These are phyloP conservation scores for Hirundo rustica DNA, from an alignment of 2,797 vertebrate species.

Conservation along the genomic window DNA sequence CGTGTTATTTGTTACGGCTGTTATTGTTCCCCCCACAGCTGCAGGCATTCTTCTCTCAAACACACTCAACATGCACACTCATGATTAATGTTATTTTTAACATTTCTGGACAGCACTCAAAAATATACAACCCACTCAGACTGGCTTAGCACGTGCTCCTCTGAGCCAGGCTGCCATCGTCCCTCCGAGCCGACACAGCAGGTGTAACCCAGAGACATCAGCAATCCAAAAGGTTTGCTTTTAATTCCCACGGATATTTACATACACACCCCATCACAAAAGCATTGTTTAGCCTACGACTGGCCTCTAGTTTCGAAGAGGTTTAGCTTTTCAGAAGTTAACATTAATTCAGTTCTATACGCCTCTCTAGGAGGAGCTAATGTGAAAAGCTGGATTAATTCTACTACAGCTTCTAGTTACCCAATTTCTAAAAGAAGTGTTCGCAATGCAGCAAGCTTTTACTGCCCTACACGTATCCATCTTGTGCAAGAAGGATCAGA, in stretches of 20 bases:
- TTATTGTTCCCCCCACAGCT: conserved; percentile 53
- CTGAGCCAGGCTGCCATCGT: neutral
- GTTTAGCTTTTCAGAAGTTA: neutral
- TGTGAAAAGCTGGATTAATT: neutral
- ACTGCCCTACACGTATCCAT: neutral
- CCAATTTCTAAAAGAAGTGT: neutral
- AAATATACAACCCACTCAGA: conserved; percentile 23
- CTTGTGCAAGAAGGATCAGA: neutral
- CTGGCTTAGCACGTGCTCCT: neutral
- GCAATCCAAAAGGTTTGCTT: neutral
- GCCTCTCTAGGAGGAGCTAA: neutral
- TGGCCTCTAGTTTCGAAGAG: neutral
- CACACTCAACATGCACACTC: neutral
- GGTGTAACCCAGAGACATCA: neutral
- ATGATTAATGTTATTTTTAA: conserved; percentile 66
- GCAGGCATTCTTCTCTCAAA: conserved; percentile 54
- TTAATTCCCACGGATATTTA: neutral
- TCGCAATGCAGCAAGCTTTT: conserved; percentile 7
- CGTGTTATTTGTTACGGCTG: conserved; percentile 5
- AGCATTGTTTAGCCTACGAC: neutral
- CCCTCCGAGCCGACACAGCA: rapidly evolving
- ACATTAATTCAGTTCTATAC: neutral
- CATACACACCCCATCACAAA: neutral
- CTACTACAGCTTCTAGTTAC: neutral
- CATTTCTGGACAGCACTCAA: conserved; percentile 39